These are phyloP conservation scores for Papilio polytes DNA, from an alignment of 1,140 invertebrate genomes.

Conservation along the genomic window DNA sequence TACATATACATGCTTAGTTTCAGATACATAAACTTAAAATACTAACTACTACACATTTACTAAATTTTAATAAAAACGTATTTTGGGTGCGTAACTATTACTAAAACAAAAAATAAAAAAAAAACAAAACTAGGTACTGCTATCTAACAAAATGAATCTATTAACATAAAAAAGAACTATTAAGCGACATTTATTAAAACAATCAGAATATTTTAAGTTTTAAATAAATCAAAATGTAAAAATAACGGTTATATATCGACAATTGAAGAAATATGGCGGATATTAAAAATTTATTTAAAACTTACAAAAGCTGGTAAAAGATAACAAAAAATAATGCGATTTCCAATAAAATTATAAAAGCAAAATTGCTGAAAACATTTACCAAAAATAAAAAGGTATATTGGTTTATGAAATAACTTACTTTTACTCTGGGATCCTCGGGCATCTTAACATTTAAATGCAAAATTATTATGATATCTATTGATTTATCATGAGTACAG, in stretches of 20 bases:
- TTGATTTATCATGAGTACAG: constrained; percentile 37
- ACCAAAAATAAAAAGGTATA: background rate
- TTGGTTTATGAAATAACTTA: constrained; percentile 5
- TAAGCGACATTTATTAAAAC: too few species aligned
- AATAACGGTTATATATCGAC: too few species aligned
- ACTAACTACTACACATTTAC: too few species aligned
- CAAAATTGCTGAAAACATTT: background rate
- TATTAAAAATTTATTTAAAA: too few species aligned
- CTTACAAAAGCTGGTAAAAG: background rate
- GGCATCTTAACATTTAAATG: constrained; percentile 22
- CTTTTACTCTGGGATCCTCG: constrained; percentile 26
- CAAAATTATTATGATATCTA: background rate
- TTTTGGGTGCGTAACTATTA: background rate
- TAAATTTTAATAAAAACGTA: too few species aligned
- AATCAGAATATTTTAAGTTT: too few species aligned
- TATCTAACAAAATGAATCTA: background rate
- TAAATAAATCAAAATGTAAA: too few species aligned
- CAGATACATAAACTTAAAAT: too few species aligned
- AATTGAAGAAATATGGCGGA: background rate
- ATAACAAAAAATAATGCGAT: too few species aligned
- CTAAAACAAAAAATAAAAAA: background rate
- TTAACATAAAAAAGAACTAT: background rate
- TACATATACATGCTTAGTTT: background rate
- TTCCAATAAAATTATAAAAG: background rate
- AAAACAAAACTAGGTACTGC: background rate